Evolutionary conservation across 2,888 invertebrate species (phyloP).

Genomic region (Tetranychus truncatus): DNA sequence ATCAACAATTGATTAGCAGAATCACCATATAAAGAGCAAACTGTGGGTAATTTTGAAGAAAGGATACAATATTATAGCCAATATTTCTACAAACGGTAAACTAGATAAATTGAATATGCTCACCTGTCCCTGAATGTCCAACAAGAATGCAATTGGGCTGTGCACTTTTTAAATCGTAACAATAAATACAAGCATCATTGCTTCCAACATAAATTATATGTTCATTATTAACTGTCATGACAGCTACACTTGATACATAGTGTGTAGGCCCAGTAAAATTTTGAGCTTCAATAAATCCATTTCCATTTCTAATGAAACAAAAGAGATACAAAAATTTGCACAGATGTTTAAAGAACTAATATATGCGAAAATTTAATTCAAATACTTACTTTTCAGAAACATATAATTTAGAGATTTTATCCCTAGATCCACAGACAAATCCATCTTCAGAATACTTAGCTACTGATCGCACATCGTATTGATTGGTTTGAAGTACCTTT

Average conservation of each 20-base stretch:
- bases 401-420: constrained; percentile 32
- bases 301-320: constrained; percentile 4
- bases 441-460: constrained; percentile 41
- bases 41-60: constrained; percentile 30
- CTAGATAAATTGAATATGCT: constrained; percentile 9
- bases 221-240: constrained; percentile 49
- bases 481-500: constrained; percentile 39
- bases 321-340: too few relatives aligned
- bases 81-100: too few relatives aligned
- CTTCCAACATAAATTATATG: constrained; percentile 71
- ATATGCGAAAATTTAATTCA: background rate
- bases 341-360: background rate
- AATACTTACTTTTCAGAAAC: constrained; percentile 12
- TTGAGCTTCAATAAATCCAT: constrained; percentile 12
- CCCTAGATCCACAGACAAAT: constrained; percentile 70
- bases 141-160: constrained; percentile 49
- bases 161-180: constrained; percentile 52
- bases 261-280: constrained; percentile 50
- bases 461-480: constrained; percentile 63
- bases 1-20: constrained; percentile 40
- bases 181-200: constrained; percentile 63
- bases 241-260: constrained; percentile 64
- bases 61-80: background rate
- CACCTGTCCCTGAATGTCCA: constrained; percentile 57
- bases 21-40: constrained; percentile 36